Conservation (phyloP, 1,140 invertebrate genomes). For the Lordiphosa mommai region DNA sequence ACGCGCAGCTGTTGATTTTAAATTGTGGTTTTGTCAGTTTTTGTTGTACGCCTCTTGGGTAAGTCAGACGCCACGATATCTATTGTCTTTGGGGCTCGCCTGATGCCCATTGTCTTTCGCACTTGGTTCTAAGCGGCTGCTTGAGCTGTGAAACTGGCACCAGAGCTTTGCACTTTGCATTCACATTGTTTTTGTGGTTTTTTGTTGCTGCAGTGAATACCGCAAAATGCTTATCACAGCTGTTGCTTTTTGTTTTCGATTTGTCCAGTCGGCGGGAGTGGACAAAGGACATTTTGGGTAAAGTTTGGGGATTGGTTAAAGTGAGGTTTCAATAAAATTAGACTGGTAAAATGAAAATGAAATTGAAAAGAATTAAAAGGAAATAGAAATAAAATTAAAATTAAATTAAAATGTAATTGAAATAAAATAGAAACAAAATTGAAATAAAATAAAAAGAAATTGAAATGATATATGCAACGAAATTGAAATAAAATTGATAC, state of each 20-base stretch:
- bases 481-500: no score
- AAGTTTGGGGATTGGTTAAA: no score
- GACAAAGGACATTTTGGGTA: slow-evolving; percentile 7
- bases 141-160: slow-evolving; percentile 62
- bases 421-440: no score
- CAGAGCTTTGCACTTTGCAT: slow-evolving; percentile 43
- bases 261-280: slow-evolving; percentile 23
- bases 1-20: slow-evolving; percentile 73
- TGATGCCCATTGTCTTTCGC: slow-evolving; percentile 62
- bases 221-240: slow-evolving; percentile 54
- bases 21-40: slow-evolving; percentile 66
- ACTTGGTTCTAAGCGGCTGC: slow-evolving; percentile 68
- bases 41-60: slow-evolving; percentile 11
- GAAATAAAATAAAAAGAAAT: no score
- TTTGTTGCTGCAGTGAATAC: slow-evolving; percentile 29
- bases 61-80: slow-evolving; percentile 23
- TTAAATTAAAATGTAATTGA: no score
- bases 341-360: no score
- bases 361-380: not conserved
- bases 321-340: no score
- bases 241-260: slow-evolving; percentile 26
- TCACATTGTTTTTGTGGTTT: slow-evolving; percentile 16
- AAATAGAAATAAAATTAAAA: no score
- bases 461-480: no score
- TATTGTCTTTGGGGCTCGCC: slow-evolving; percentile 29